phyloP scores from a whole-genome alignment of 1,140 invertebrate species.

The Arctopsyche grandis region DNA sequence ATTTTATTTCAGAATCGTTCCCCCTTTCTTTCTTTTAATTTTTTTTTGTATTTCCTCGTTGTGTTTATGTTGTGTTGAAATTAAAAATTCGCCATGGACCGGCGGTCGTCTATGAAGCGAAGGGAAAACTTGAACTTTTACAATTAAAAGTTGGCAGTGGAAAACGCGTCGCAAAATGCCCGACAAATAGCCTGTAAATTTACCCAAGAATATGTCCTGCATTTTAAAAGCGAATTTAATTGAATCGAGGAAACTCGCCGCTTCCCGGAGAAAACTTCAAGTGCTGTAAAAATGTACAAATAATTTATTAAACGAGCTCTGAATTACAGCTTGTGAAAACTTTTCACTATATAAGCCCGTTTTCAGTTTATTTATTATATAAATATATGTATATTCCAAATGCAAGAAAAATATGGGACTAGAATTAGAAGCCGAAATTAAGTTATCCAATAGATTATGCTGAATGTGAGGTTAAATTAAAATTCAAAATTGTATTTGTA shows the following conservation, averaged over 20 bases:
- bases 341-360: too few relatives aligned
- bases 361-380: too few relatives aligned
- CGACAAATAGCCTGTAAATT: background rate
- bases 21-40: background rate
- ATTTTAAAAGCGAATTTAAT: constrained; percentile 8
- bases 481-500: too few relatives aligned
- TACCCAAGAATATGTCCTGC: background rate
- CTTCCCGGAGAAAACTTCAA: too few relatives aligned
- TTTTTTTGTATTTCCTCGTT: background rate
- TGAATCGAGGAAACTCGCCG: background rate
- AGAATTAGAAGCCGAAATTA: too few relatives aligned
- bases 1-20: background rate
- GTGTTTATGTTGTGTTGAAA: background rate
- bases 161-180: background rate
- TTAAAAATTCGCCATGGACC: background rate
- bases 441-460: too few relatives aligned
- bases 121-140: constrained; percentile 13
- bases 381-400: too few relatives aligned
- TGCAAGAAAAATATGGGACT: too few relatives aligned
- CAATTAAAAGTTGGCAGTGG: constrained; percentile 12
- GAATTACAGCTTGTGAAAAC: too few relatives aligned
- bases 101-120: background rate
- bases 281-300: too few relatives aligned
- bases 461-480: too few relatives aligned
- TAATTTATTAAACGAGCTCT: too few relatives aligned